A percentile compares a stretch with the other conserved stretches of the same genome.
Evolutionary conservation across 2,888 invertebrate species (phyloP).

Genomic region (Drosophila conformis): DNA sequence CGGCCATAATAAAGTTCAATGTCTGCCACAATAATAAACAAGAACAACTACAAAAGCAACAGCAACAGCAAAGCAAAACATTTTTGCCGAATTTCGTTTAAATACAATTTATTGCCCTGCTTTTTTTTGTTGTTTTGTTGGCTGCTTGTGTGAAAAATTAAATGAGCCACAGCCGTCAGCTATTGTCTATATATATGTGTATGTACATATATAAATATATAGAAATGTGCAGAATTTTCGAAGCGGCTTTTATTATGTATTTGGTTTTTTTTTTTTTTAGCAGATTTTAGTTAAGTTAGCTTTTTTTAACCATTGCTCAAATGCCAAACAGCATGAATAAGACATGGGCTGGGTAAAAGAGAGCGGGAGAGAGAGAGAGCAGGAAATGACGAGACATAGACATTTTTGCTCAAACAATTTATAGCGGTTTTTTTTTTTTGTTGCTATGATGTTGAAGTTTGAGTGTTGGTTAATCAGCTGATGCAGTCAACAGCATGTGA

Average conservation of each 20-base stretch:
- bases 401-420: conserved; percentile 7
- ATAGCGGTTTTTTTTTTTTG: conserved; percentile 22
- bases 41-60: conserved; percentile 24
- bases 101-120: conserved; percentile 55
- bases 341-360: background rate
- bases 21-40: conserved; percentile 49
- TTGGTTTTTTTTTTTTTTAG: conserved; percentile 36
- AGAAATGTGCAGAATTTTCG: conserved; percentile 28
- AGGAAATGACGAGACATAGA: background rate
- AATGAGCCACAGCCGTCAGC: conserved; percentile 45
- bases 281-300: conserved; percentile 36
- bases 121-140: conserved; percentile 19
- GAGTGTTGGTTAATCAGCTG: conserved; percentile 41
- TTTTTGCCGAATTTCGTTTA: conserved; percentile 51
- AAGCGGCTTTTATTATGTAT: conserved; percentile 30
- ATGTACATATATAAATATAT: background rate
- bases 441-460: conserved; percentile 21
- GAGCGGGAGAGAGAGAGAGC: background rate
- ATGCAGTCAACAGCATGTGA: conserved; percentile 5
- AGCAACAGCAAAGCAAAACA: conserved; percentile 39
- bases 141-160: conserved; percentile 53
- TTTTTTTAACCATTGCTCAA: conserved; percentile 46
- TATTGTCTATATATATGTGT: conserved; percentile 19
- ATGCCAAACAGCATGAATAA: conserved; percentile 53
- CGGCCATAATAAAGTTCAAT: conserved; percentile 70